Evolutionary conservation across 2,113 vertebrate genomes (phyloP), one percentile per base, ranked within the genome.

Genomic region (Dicaeum eximium): DNA sequence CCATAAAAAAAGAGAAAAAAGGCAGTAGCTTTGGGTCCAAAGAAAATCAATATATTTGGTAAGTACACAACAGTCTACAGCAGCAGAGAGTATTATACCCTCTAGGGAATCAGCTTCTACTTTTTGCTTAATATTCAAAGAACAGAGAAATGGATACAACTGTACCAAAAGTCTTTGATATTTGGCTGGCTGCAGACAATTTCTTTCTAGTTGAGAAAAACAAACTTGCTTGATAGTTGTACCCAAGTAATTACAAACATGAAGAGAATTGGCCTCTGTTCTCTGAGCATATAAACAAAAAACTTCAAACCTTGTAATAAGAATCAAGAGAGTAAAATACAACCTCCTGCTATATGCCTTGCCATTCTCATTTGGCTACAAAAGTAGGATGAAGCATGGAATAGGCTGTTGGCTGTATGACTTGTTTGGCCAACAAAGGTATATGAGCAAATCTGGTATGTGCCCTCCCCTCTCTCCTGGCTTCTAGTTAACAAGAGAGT

Each of bases 11-110:
- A 53, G 7, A 7, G 3, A 92, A 62, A 96, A 50, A 50, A 96
- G 66, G 66, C 85, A 90, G 47, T 89, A 84, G 82, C 71, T 95
- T 88, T 87, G 93, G 33, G 37, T 96, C 87, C 77, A 57, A 81
- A 97, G 92, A 93, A 97, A 97, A 90, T 92, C 88, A 66, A 60
- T 74, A 75, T 75, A 94, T 83, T 91, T 94, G 61, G 58, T 97
- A 92, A 96, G 72, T 74, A 78, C 31, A n/a, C 1, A 11, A 80
- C 64, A 91, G 60, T 28, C 47, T 28, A 21, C 22, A 50, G 71
- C 45, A 95, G 82, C 70, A 94, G 73, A 80, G 87, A 80, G 35
- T 38, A 71, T 62, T 84, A 70, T 14, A 80, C 33, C 33, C 28
- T 45, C 57, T 50, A 62, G 24, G 40, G 88, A 88, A 96, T 58